Conservation (phyloP, 2,888 invertebrate species). For the Nematopogon swammerdamellus region DNA sequence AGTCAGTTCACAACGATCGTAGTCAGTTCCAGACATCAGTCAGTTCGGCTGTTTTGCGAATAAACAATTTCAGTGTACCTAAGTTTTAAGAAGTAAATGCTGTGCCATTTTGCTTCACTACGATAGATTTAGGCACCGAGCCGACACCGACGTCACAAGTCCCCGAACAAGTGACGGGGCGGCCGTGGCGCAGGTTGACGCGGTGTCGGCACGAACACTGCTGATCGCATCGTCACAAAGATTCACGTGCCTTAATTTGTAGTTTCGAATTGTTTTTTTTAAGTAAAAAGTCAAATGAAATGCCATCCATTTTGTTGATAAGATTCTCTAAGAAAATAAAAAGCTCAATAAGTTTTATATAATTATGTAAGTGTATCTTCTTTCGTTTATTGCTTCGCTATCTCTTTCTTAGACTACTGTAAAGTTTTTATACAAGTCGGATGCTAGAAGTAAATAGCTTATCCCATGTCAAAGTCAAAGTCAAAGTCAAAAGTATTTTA, state of each 20-base stretch:
- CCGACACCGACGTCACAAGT: background rate
- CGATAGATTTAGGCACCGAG: background rate
- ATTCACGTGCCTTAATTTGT: slow-evolving; percentile 2
- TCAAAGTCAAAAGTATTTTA: too few relatives aligned
- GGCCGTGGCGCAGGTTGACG: too few relatives aligned
- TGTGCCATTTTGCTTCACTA: background rate
- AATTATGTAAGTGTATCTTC: background rate
- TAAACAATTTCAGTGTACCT: too few relatives aligned
- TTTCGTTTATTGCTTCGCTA: background rate
- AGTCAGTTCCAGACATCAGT: background rate
- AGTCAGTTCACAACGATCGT: background rate
- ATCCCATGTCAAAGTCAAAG: too few relatives aligned
- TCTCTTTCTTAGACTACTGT: too few relatives aligned
- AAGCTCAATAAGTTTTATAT: background rate
- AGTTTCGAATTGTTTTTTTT: background rate
- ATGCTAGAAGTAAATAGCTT: too few relatives aligned
- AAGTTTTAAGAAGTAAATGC: background rate
- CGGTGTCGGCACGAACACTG: background rate
- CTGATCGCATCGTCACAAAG: background rate
- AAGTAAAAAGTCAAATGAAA: slow-evolving; percentile 41
- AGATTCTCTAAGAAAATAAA: background rate
- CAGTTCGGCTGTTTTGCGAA: background rate
- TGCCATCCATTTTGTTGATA: slow-evolving; percentile 56
- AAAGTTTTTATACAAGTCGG: too few relatives aligned
- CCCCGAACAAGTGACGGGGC: too few relatives aligned